Conservation (phyloP, 2,113 vertebrate species). For the Scatophagus argus region DNA sequence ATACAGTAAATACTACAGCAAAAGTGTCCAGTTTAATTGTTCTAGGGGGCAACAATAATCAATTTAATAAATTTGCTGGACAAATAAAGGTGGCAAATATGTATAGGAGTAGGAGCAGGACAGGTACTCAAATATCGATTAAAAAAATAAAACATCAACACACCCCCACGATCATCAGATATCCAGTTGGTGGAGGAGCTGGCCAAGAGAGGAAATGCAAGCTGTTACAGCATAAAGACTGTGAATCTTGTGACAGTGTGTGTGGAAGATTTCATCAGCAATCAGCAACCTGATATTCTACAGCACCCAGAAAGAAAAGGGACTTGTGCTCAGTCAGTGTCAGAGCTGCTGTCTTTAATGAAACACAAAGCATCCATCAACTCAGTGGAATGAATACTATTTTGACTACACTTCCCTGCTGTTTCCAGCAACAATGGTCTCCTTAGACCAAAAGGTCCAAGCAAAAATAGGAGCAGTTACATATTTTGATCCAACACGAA, state of each 20-base stretch:
- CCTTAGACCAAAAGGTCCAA: neutral
- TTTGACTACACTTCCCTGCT: neutral
- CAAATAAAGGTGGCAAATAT: neutral
- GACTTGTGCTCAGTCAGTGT: neutral
- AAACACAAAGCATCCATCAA: neutral
- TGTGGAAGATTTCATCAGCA: neutral
- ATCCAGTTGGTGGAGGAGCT: neutral
- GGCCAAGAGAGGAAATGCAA: neutral
- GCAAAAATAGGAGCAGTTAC: neutral
- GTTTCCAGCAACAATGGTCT: neutral
- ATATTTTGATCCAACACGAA: neutral
- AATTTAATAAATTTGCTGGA: neutral
- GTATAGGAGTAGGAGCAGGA: no score
- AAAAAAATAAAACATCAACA: neutral
- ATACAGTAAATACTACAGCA: neutral
- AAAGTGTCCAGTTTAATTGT: no score
- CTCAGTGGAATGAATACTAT: neutral
- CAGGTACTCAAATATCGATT: neutral
- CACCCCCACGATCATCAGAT: neutral
- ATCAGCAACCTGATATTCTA: neutral
- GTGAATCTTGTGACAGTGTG: slow-evolving; percentile 5
- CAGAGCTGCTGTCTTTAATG: neutral
- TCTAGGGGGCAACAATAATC: neutral
- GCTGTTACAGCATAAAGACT: neutral
- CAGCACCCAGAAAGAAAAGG: neutral